Conservation (phyloP, 2,888 invertebrate species). For the Spodoptera littoralis region DNA sequence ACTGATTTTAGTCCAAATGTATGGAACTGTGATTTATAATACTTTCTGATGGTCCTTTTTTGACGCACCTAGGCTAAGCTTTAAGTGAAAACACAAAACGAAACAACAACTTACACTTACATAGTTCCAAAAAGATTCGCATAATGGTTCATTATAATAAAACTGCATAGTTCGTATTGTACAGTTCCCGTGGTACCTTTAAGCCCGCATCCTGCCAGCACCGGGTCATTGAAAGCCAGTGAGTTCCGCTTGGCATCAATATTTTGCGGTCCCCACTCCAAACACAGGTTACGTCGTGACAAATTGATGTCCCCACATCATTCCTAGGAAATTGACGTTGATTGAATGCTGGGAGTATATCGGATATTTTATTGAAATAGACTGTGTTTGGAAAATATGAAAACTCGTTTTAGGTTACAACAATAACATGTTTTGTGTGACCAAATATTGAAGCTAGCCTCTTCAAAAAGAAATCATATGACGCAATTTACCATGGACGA, state of each 20-base stretch:
- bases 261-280: conserved; percentile 14
- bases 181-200: conserved; percentile 16
- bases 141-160: conserved; percentile 1
- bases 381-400: too few species aligned
- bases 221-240: conserved; percentile 11
- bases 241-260: conserved; percentile 22
- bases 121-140: background rate
- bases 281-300: conserved; percentile 1
- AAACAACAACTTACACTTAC: too few species aligned
- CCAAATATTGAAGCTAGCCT: too few species aligned
- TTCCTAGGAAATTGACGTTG: conserved; percentile 10
- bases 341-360: background rate
- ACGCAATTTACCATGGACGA: too few species aligned
- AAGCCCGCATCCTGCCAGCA: conserved; percentile 23
- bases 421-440: too few species aligned
- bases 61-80: too few species aligned
- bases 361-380: background rate
- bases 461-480: too few species aligned
- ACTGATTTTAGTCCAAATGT: too few species aligned
- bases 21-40: too few species aligned
- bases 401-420: background rate
- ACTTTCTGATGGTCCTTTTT: too few species aligned
- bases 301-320: conserved; percentile 14
- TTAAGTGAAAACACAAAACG: too few species aligned
- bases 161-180: background rate